These are phyloP conservation scores for Hiodon alosoides DNA, from an alignment of 2,113 vertebrate species.

Conservation along the genomic window DNA sequence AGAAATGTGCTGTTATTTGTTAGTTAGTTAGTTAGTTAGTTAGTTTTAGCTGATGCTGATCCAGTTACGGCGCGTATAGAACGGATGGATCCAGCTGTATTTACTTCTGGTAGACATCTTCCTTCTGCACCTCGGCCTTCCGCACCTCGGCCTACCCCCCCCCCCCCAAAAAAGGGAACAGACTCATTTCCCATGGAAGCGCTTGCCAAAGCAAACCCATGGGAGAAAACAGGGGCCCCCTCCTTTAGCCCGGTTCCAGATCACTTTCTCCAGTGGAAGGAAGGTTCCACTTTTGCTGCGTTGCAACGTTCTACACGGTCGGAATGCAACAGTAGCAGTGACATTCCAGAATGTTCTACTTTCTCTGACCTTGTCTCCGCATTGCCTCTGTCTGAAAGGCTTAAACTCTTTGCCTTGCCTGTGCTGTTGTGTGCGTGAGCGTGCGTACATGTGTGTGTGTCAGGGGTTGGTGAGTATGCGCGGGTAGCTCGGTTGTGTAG, in stretches of 20 bases:
- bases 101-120: conserved; percentile 65
- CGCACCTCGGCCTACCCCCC: conserved; percentile 26
- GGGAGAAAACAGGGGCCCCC: conserved; percentile 63
- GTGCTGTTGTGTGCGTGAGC: too few species aligned
- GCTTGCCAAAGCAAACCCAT: conserved; percentile 64
- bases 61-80: not conserved
- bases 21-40: not conserved
- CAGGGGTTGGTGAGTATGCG: not conserved
- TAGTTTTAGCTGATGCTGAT: not conserved
- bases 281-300: too few species aligned
- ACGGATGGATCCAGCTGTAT: conserved; percentile 62
- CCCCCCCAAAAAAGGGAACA: conserved; percentile 38
- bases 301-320: too few species aligned
- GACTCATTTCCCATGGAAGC: conserved; percentile 61
- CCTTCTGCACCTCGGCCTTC: conserved; percentile 40
- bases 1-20: not conserved
- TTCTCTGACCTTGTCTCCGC: too few species aligned
- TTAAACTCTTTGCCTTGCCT: not conserved
- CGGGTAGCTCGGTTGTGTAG: not conserved
- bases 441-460: not conserved
- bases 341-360: too few species aligned
- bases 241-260: conserved; percentile 43
- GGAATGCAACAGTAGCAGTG: too few species aligned
- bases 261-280: too few species aligned
- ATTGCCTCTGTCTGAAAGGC: too few species aligned